Conservation (phyloP, 2,888 invertebrate species). For the Agapetus fuscipes region DNA sequence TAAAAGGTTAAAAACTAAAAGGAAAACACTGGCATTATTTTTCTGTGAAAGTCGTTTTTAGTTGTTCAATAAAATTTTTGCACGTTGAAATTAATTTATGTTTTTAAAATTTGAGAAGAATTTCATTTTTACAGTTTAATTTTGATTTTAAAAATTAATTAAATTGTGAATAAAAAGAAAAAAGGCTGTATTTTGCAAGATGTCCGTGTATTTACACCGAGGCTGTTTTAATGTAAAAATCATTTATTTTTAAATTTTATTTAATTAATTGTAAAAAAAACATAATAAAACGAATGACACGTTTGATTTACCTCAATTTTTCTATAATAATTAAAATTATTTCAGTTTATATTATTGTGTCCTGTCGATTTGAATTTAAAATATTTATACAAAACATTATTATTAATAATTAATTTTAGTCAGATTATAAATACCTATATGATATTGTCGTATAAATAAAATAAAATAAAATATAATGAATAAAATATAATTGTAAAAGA, state of each 20-base stretch:
- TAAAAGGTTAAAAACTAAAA: no score
- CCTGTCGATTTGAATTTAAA: slow-evolving; percentile 48
- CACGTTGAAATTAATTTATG: no score
- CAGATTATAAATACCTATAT: slow-evolving; percentile 44
- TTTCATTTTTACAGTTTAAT: no score
- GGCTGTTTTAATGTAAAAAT: slow-evolving; percentile 19
- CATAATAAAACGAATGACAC: slow-evolving; percentile 18
- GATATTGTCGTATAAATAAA: slow-evolving; percentile 53
- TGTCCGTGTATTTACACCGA: slow-evolving; percentile 13
- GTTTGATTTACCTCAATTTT: slow-evolving; percentile 21
- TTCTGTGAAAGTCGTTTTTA: no score
- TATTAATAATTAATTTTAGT: slow-evolving; percentile 27
- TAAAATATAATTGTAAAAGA: slow-evolving; percentile 47
- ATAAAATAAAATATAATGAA: slow-evolving; percentile 41
- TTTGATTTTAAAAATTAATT: background rate
- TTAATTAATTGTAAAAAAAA: no score
- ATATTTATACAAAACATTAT: slow-evolving; percentile 27
- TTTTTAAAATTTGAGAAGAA: no score
- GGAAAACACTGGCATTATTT: no score
- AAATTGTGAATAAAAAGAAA: background rate
- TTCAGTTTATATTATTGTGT: no score
- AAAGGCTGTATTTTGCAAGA: slow-evolving; percentile 6
- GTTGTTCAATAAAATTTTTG: no score
- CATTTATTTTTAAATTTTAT: slow-evolving; percentile 10
- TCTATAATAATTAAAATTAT: no score